A percentile compares a stretch with the other conserved stretches of the same genome.
These are phyloP conservation scores for Malacoraja senta DNA, from an alignment of 2,797 vertebrate genomes.

Conservation along the genomic window DNA sequence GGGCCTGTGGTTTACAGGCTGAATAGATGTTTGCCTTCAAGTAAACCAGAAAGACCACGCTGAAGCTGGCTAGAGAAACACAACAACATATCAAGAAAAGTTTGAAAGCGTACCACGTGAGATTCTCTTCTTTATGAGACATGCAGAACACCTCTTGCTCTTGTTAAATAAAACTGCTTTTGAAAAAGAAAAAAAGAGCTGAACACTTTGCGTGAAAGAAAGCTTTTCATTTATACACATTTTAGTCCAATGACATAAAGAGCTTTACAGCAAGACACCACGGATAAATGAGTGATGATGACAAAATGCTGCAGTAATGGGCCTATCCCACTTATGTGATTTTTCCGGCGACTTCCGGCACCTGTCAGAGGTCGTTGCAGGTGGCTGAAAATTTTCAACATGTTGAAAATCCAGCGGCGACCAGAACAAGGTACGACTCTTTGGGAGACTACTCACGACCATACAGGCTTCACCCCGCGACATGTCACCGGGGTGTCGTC, in stretches of 20 bases:
- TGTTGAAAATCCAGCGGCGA: too few relatives aligned
- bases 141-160: not conserved
- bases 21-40: too few relatives aligned
- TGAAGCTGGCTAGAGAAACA: not conserved
- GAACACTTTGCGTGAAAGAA: not conserved
- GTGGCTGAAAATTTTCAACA: too few relatives aligned
- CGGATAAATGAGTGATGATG: not conserved
- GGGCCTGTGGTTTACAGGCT: not conserved
- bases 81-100: not conserved
- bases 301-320: too few relatives aligned
- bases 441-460: too few relatives aligned
- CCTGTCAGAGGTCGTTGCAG: too few relatives aligned
- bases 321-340: too few relatives aligned
- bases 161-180: not conserved
- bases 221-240: not conserved
- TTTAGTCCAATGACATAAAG: not conserved
- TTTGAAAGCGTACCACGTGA: not conserved
- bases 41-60: not conserved
- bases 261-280: not conserved
- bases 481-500: too few relatives aligned
- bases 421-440: too few relatives aligned
- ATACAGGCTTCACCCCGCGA: too few relatives aligned
- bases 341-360: too few relatives aligned
- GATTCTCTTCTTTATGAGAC: not conserved
- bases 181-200: not conserved